Percentiles rank a stretch among this genome's conserved stretches.
phyloP scores from a whole-genome alignment of 37 sponge, comb jelly and placozoan species.

The Corticium candelabrum region DNA sequence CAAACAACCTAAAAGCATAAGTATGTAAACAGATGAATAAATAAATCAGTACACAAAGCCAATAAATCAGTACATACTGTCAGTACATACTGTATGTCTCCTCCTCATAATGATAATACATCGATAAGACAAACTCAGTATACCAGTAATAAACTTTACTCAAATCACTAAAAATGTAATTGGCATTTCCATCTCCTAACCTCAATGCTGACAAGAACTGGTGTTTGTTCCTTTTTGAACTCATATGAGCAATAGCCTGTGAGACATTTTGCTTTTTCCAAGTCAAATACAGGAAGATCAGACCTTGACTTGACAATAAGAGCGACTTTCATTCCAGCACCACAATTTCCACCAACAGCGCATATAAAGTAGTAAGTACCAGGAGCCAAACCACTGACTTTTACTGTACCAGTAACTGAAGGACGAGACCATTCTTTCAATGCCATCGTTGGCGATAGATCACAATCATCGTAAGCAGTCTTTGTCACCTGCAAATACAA shows the following conservation, averaged over 20 bases:
- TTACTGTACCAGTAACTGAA: slow-evolving; percentile 28
- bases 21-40: too few relatives aligned
- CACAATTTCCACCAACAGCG: slow-evolving; percentile 47
- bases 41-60: too few relatives aligned
- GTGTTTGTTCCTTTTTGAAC: background rate
- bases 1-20: too few relatives aligned
- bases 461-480: slow-evolving; percentile 29
- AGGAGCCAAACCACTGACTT: slow-evolving; percentile 34
- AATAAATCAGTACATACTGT: too few relatives aligned
- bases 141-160: too few relatives aligned
- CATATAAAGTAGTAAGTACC: slow-evolving; percentile 71
- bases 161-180: too few relatives aligned
- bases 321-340: slow-evolving; percentile 50
- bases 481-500: slow-evolving; percentile 36
- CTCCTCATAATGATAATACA: too few relatives aligned
- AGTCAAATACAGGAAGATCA: background rate
- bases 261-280: background rate
- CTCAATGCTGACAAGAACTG: background rate
- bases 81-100: too few relatives aligned
- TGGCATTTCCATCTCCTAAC: background rate
- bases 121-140: too few relatives aligned
- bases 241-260: background rate
- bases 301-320: too few relatives aligned
- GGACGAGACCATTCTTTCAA: slow-evolving; percentile 46
- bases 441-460: slow-evolving; percentile 12